These are phyloP conservation scores for Microplitis mediator DNA, from an alignment of 1,140 invertebrate genomes.

Conservation along the genomic window DNA sequence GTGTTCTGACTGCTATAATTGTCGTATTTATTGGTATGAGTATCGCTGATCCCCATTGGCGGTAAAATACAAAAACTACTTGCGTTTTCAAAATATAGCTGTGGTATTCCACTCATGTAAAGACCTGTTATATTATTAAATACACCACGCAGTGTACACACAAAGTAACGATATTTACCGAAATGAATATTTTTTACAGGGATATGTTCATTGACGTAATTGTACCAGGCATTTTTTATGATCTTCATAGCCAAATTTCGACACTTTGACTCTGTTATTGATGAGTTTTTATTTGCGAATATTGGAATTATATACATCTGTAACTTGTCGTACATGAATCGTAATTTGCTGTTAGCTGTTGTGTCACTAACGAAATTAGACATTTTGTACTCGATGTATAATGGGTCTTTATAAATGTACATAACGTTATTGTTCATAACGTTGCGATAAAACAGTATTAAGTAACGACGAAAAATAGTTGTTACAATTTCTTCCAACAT, in stretches of 20 bases:
- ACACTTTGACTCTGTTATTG: neutral
- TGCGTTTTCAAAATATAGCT: neutral
- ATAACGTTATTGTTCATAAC: neutral
- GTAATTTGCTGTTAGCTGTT: neutral
- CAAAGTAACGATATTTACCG: neutral
- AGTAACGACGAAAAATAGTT: neutral
- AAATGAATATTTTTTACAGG: neutral
- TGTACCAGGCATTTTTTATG: neutral
- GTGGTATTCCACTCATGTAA: neutral
- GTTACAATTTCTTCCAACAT: slow-evolving; percentile 2
- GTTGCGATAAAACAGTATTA: neutral
- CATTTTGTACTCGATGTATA: neutral
- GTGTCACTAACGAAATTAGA: neutral
- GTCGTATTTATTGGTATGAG: neutral
- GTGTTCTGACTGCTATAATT: neutral
- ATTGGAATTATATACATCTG: neutral
- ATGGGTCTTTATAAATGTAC: neutral
- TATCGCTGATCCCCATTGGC: neutral
- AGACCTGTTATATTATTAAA: neutral
- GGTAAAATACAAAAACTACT: neutral
- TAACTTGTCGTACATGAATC: neutral
- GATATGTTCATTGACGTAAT: neutral
- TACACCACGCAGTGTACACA: neutral
- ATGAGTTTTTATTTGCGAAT: neutral
- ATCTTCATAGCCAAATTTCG: neutral